Conservation (phyloP, 1,140 invertebrate species). For the Zaprionus capensis region DNA sequence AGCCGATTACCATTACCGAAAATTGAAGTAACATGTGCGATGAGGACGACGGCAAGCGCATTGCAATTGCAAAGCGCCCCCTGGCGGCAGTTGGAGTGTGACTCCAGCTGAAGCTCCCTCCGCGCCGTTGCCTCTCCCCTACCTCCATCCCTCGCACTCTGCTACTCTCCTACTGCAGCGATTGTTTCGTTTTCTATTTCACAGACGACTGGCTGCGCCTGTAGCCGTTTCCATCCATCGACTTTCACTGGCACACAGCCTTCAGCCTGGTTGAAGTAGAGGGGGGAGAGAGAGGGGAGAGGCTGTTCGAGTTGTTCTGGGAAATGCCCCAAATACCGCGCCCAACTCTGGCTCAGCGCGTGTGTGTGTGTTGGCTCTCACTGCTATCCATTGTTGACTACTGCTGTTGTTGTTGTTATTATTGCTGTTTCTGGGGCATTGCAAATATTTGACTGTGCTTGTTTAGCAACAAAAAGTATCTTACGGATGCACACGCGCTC, state of each 20-base stretch:
- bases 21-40: conserved; percentile 79
- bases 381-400: conserved; percentile 39
- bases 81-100: conserved; percentile 45
- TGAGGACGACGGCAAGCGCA: conserved; percentile 32
- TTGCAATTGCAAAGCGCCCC: conserved; percentile 60
- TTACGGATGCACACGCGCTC: conserved; percentile 44
- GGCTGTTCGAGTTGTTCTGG: conserved; percentile 11
- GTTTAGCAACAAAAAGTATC: conserved; percentile 64
- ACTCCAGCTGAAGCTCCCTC: conserved; percentile 24
- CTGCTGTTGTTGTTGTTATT: conserved; percentile 23
- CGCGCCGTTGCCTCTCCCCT: conserved; percentile 12
- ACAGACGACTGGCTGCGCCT: conserved; percentile 71
- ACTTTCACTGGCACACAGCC: conserved; percentile 74
- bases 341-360: conserved; percentile 19
- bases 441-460: conserved; percentile 72
- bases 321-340: conserved; percentile 25
- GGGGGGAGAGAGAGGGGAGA: neutral
- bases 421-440: conserved; percentile 45
- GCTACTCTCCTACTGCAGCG: neutral
- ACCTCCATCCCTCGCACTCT: neutral
- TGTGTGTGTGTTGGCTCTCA: neutral
- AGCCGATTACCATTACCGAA: conserved; percentile 72
- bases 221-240: conserved; percentile 30
- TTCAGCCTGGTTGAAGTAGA: conserved; percentile 40
- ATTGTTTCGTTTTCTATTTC: conserved; percentile 82